Evolutionary conservation across 2,888 invertebrate genomes (phyloP), one percentile per base, ranked within the genome.

Genomic region (Empis livida): DNA sequence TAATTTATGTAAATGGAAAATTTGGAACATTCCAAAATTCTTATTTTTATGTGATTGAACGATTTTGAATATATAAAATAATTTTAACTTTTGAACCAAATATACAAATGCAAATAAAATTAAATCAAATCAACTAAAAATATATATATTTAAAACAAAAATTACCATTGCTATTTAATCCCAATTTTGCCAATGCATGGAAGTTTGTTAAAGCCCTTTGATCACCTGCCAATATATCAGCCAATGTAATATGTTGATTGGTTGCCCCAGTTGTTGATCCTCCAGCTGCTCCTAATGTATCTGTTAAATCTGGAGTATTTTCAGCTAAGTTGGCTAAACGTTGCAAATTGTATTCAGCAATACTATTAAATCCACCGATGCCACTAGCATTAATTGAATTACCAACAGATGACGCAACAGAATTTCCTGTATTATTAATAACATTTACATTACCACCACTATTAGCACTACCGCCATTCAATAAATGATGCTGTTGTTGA

Each of bases 181-280:
- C 90, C 48, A 92, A 75, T 68, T 92, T 92, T 49, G 90, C 90
- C 50, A 93, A 77, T 27, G 89, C 90, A 63, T 92, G 89, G 54
- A 93, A 73, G 71, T 92, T 93, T 68, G 87, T 88, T 58, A 88
- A 81, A 11, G 90, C 88, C 59, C 85, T 82, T 57, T 80, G 80
- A 54, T 74, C 73, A 15, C 84, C 85, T 49, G 80, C 78, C 48
- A 89, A 75, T 48, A 89, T 71, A 64, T 90, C 88, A 9, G 84
- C 83, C 54, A 89, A 70, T 48, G 80, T 84, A 56, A 88, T 85
- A 44, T 80, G 73, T 54, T 79, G 75, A 51, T 73, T 74, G 68
- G 56, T 77, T 64, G 47, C 49, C 6, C 45, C 53, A 43, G 56
- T 49, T 42, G 51, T 51, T 53, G 3, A 51, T 39, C 49, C 54